Conservation (phyloP, 1,140 invertebrate genomes). For the Megalopta genalis region DNA sequence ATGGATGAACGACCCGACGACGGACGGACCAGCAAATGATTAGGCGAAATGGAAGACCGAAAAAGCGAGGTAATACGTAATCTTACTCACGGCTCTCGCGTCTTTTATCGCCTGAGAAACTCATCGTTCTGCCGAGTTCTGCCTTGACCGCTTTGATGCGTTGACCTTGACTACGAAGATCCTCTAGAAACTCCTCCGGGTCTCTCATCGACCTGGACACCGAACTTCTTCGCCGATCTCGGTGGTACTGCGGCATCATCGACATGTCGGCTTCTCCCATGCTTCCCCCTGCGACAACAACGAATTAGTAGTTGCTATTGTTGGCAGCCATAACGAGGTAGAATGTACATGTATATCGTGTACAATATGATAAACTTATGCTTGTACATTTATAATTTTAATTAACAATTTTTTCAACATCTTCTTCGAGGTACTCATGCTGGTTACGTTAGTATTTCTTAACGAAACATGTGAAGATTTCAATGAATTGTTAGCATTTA, state of each 20-base stretch:
- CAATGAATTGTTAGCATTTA: too few species aligned
- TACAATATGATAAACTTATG: too few species aligned
- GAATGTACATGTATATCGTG: too few species aligned
- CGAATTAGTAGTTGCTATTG: neutral
- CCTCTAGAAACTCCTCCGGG: conserved; percentile 86
- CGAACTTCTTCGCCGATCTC: conserved; percentile 88
- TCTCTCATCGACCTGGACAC: conserved; percentile 86
- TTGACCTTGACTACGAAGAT: conserved; percentile 79
- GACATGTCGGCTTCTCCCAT: conserved; percentile 80
- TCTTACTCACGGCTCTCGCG: conserved; percentile 84
- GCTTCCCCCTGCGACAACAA: conserved; percentile 70
- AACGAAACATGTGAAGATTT: too few species aligned
- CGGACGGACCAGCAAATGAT: conserved; percentile 47
- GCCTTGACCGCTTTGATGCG: conserved; percentile 86
- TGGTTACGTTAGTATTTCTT: too few species aligned
- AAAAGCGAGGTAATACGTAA: conserved; percentile 37
- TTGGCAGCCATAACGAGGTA: neutral
- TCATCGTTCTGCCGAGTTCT: conserved; percentile 90
- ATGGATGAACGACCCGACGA: conserved; percentile 27
- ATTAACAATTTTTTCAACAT: too few species aligned
- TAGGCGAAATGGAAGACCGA: conserved; percentile 55
- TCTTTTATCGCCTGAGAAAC: conserved; percentile 83
- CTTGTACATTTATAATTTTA: too few species aligned
- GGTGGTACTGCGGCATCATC: conserved; percentile 81
- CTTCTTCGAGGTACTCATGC: too few species aligned